Conservation (phyloP, 2,113 vertebrate species). For the Ascaphus truei region DNA sequence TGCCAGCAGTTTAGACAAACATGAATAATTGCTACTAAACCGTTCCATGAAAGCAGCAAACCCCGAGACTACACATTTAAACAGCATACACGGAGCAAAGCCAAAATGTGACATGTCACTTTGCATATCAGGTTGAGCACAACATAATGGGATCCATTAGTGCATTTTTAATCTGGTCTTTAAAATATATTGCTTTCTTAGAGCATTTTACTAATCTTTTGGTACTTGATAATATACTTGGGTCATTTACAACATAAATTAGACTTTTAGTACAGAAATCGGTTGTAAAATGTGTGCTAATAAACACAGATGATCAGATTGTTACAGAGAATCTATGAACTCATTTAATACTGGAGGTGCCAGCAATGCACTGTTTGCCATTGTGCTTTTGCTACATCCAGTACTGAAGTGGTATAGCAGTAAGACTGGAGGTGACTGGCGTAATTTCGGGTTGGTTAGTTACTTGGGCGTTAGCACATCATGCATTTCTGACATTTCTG, state of each 20-base stretch:
- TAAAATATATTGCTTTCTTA: neutral
- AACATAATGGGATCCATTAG: constrained; percentile 4
- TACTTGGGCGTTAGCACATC: too few species aligned
- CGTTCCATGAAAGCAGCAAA: constrained; percentile 40
- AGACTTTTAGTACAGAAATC: constrained; percentile 6
- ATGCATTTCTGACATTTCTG: too few species aligned
- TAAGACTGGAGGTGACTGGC: too few species aligned
- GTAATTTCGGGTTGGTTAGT: too few species aligned
- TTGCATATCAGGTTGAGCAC: neutral
- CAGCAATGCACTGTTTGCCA: too few species aligned
- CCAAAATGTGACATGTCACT: constrained; percentile 20
- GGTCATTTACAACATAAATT: constrained; percentile 46
- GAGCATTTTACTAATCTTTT: neutral
- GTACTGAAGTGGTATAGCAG: too few species aligned
- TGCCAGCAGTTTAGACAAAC: neutral
- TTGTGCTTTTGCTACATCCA: too few species aligned
- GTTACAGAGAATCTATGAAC: too few species aligned
- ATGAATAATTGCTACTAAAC: constrained; percentile 30
- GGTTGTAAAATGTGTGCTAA: neutral
- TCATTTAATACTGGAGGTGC: too few species aligned
- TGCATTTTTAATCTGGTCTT: neutral
- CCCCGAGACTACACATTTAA: constrained; percentile 33
- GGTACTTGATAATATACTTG: neutral
- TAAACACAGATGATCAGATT: too few species aligned
- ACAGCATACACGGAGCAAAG: constrained; percentile 24